phyloP scores from a whole-genome alignment of 2,113 vertebrate species.

The Poecilia latipinna region DNA sequence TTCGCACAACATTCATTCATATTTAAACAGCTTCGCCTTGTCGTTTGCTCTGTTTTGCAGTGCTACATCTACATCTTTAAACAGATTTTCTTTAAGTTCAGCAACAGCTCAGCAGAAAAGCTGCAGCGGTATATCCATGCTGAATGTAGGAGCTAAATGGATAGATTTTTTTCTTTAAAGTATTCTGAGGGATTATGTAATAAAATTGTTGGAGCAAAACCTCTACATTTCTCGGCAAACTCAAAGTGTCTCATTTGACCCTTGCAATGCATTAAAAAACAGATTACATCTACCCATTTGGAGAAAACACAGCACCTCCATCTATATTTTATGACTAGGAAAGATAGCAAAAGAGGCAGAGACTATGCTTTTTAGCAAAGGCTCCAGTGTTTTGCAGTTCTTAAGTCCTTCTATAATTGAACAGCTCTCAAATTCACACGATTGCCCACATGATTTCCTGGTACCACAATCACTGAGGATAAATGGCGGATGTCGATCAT shows the following conservation, averaged over 20 bases:
- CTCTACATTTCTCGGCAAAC: conserved; percentile 16
- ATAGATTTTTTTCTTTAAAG: conserved; percentile 11
- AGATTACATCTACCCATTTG: conserved; percentile 14
- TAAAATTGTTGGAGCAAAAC: conserved; percentile 14
- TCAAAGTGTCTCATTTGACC: conserved; percentile 34
- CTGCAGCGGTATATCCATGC: not conserved
- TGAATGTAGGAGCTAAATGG: conserved; percentile 7
- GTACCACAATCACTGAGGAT: not conserved
- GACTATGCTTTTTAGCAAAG: conserved; percentile 37
- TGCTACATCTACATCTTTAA: conserved; percentile 23
- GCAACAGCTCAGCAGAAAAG: conserved; percentile 23
- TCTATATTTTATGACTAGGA: conserved; percentile 51
- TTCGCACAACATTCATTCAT: conserved; percentile 65
- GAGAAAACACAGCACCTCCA: conserved; percentile 40
- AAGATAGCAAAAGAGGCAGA: conserved; percentile 41
- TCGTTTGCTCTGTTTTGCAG: conserved; percentile 8
- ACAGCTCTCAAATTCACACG: conserved; percentile 42
- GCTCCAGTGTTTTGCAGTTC: conserved; percentile 37
- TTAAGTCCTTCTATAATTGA: conserved; percentile 62
- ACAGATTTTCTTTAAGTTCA: conserved; percentile 27
- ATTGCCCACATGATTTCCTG: conserved; percentile 10
- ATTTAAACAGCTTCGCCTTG: conserved; percentile 53
- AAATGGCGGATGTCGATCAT: not conserved
- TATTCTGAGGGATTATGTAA: conserved; percentile 10
- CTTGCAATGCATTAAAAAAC: conserved; percentile 24